phyloP scores from a whole-genome alignment of 2,888 invertebrate species.

The Oligia latruncula region DNA sequence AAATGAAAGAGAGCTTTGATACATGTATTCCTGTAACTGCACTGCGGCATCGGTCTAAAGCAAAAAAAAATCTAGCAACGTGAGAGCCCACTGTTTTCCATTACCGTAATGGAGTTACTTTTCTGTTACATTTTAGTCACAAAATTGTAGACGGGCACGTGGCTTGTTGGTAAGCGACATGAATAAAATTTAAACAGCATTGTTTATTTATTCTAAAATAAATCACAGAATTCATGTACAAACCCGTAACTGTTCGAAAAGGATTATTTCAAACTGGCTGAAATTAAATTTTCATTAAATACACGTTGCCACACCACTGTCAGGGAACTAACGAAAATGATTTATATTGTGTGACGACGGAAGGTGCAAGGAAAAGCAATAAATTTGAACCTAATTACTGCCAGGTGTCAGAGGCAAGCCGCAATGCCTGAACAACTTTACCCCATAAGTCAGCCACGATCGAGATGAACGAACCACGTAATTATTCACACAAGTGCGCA shows the following conservation, averaged over 20 bases:
- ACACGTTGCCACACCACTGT: slow-evolving; percentile 67
- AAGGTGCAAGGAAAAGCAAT: slow-evolving; percentile 81
- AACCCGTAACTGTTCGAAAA: slow-evolving; percentile 56
- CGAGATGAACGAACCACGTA: slow-evolving; percentile 77
- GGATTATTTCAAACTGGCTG: slow-evolving; percentile 62
- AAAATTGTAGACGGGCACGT: slow-evolving; percentile 70
- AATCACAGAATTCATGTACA: slow-evolving; percentile 52
- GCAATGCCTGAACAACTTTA: slow-evolving; percentile 81
- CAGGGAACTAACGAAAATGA: slow-evolving; percentile 76
- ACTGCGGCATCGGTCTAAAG: slow-evolving; percentile 83
- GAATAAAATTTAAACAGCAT: slow-evolving; percentile 60
- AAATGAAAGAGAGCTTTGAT: slow-evolving; percentile 87
- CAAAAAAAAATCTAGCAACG: slow-evolving; percentile 80
- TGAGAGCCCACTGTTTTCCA: slow-evolving; percentile 86
- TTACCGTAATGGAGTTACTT: slow-evolving; percentile 87
- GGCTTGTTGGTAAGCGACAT: slow-evolving; percentile 62
- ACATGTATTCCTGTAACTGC: slow-evolving; percentile 87
- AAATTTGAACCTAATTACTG: slow-evolving; percentile 86
- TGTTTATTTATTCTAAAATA: slow-evolving; percentile 59
- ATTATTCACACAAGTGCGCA: slow-evolving; percentile 70
- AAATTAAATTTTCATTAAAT: slow-evolving; percentile 71
- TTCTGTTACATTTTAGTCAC: slow-evolving; percentile 81
- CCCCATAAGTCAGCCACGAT: slow-evolving; percentile 83
- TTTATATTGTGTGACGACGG: slow-evolving; percentile 75
- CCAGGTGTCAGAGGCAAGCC: slow-evolving; percentile 86